Conservation (phyloP, 2,113 vertebrate genomes). For the Amia ocellicauda region DNA sequence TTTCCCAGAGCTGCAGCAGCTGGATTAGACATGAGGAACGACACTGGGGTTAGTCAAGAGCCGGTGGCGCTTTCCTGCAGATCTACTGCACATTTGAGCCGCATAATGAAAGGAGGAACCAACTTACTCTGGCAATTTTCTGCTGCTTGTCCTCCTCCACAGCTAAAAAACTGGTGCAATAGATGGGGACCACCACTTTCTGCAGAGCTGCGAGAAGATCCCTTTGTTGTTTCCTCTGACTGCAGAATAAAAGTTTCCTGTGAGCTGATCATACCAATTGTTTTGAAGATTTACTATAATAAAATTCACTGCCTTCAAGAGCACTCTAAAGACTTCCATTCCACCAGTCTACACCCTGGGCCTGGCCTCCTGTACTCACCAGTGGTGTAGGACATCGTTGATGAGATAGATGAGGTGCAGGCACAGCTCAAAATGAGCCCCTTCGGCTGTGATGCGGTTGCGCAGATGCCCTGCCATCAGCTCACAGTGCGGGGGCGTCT, state of each 20-base stretch:
- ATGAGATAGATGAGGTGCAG: conserved; percentile 96
- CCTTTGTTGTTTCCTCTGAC: conserved; percentile 93
- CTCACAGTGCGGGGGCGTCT: conserved; percentile 85
- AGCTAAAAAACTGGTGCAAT: conserved; percentile 94
- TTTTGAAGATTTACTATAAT: too few relatives aligned
- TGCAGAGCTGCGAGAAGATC: conserved; percentile 93
- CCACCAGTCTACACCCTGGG: not conserved
- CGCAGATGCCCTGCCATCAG: conserved; percentile 93
- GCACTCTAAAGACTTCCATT: too few relatives aligned
- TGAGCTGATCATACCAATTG: not conserved
- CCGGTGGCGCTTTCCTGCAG: too few relatives aligned
- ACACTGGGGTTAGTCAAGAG: not conserved
- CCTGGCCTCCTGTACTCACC: conserved; percentile 56
- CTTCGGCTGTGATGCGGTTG: conserved; percentile 83
- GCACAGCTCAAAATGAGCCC: conserved; percentile 88
- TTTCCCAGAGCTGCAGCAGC: conserved; percentile 96
- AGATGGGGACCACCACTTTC: conserved; percentile 97
- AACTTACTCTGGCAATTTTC: conserved; percentile 86
- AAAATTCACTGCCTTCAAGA: not conserved
- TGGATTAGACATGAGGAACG: conserved; percentile 37
- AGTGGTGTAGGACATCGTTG: conserved; percentile 95
- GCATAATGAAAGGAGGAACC: not conserved
- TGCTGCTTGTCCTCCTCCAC: conserved; percentile 98
- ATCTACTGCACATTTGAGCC: too few relatives aligned
- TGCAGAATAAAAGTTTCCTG: conserved; percentile 36